A percentile compares a stretch with the other conserved stretches of the same genome.
Evolutionary conservation across 2,888 invertebrate genomes (phyloP).

Genomic region (Caradrina kadenii): DNA sequence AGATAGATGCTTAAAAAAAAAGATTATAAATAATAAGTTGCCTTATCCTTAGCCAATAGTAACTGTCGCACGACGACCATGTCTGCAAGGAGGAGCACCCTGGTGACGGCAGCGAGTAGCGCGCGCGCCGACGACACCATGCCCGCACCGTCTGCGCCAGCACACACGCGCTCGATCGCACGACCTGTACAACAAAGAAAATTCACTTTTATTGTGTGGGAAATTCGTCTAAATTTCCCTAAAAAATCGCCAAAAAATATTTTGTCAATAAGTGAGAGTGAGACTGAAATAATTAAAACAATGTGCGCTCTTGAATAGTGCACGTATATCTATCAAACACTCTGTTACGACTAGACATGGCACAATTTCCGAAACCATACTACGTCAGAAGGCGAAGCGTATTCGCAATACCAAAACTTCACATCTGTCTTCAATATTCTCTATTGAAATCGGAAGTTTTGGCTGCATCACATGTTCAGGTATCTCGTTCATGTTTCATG

Average conservation of each 20-base stretch:
- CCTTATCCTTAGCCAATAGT: constrained; percentile 98
- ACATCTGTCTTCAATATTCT: background rate
- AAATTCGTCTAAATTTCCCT: background rate
- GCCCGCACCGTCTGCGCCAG: constrained; percentile 93
- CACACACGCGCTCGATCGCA: constrained; percentile 97
- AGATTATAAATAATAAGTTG: constrained; percentile 73
- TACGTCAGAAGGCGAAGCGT: no score
- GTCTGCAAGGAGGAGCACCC: constrained; percentile 98
- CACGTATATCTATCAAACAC: background rate
- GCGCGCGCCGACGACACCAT: constrained; percentile 98
- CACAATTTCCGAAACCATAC: background rate
- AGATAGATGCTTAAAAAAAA: no score
- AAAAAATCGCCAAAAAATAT: no score
- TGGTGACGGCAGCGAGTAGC: constrained; percentile 97
- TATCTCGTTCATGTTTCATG: background rate
- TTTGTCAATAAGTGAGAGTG: no score
- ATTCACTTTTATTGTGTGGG: background rate
- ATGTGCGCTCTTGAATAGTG: background rate
- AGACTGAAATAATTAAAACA: background rate
- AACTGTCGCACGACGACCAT: constrained; percentile 99
- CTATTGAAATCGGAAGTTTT: background rate
- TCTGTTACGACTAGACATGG: background rate
- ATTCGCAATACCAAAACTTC: no score
- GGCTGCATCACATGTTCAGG: background rate
- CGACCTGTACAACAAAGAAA: constrained; percentile 91